Percentiles rank a stretch among this genome's conserved stretches.
Evolutionary conservation across 2,113 vertebrate genomes (phyloP).

Genomic region (Candoia aspera): DNA sequence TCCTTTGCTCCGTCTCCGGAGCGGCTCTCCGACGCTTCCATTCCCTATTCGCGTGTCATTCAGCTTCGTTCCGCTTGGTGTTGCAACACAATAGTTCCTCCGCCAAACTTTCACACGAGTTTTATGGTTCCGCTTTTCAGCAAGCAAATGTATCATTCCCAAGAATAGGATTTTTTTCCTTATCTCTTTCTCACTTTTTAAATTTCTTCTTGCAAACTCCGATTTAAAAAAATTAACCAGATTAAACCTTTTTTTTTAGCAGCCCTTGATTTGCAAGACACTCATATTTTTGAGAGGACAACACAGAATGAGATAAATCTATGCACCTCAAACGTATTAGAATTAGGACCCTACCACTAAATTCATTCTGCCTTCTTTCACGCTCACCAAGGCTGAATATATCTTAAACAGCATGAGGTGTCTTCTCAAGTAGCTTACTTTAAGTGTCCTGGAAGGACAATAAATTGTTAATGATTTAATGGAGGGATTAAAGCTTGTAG

Average conservation of each 20-base stretch:
- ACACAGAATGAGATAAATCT: not conserved
- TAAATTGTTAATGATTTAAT: not conserved
- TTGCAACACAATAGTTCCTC: not conserved
- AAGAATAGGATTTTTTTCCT: not conserved
- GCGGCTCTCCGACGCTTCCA: fast-evolving
- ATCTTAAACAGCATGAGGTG: not conserved
- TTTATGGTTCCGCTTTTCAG: not conserved
- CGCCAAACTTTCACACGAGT: not conserved
- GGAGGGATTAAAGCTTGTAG: too few species aligned
- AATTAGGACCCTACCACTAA: not conserved
- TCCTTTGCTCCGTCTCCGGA: not conserved
- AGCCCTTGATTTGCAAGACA: not conserved
- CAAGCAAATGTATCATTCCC: not conserved
- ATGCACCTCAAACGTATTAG: not conserved
- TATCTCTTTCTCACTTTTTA: not conserved
- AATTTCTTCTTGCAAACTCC: not conserved
- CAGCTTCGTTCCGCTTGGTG: constrained; percentile 43
- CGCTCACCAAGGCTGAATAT: not conserved
- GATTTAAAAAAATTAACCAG: not conserved
- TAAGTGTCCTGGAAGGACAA: not conserved
- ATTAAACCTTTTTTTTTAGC: not conserved
- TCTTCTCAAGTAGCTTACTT: not conserved
- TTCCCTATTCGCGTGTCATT: not conserved
- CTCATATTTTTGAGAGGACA: not conserved
- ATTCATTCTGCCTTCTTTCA: not conserved